Evolutionary conservation across 2,888 invertebrate species (phyloP).

Genomic region (Lycia hirtaria): DNA sequence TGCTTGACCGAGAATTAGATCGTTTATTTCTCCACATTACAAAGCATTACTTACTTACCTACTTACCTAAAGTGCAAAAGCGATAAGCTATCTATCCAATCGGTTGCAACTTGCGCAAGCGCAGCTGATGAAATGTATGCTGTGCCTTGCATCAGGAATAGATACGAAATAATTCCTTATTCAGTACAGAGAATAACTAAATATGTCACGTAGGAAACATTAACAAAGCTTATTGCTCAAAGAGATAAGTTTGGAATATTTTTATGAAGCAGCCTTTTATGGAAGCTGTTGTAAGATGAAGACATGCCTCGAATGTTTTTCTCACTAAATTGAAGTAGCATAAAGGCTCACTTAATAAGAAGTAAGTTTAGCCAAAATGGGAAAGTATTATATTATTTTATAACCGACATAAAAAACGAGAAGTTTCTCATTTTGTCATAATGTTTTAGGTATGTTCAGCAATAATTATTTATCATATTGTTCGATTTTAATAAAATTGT

Average conservation of each 20-base stretch:
- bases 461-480: too few relatives aligned
- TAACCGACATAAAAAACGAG: too few relatives aligned
- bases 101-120: constrained; percentile 44
- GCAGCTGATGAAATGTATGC: constrained; percentile 49
- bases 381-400: neutral
- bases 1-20: constrained; percentile 19
- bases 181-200: constrained; percentile 36
- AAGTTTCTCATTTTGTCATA: too few relatives aligned
- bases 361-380: neutral
- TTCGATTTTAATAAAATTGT: too few relatives aligned
- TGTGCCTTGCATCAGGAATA: constrained; percentile 51
- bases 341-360: constrained; percentile 9
- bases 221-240: constrained; percentile 41
- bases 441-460: too few relatives aligned
- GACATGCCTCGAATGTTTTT: constrained; percentile 35
- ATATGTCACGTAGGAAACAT: constrained; percentile 52
- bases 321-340: constrained; percentile 3
- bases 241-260: constrained; percentile 44
- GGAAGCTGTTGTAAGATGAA: constrained; percentile 34
- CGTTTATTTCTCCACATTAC: constrained; percentile 22
- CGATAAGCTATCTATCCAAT: constrained; percentile 52
- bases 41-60: constrained; percentile 26
- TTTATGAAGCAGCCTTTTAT: constrained; percentile 44
- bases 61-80: constrained; percentile 29
- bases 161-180: constrained; percentile 38